A percentile compares a stretch with the other conserved stretches of the same genome.
Conservation (phyloP, 2,888 invertebrate genomes). For the Steinernema scapterisci region DNA sequence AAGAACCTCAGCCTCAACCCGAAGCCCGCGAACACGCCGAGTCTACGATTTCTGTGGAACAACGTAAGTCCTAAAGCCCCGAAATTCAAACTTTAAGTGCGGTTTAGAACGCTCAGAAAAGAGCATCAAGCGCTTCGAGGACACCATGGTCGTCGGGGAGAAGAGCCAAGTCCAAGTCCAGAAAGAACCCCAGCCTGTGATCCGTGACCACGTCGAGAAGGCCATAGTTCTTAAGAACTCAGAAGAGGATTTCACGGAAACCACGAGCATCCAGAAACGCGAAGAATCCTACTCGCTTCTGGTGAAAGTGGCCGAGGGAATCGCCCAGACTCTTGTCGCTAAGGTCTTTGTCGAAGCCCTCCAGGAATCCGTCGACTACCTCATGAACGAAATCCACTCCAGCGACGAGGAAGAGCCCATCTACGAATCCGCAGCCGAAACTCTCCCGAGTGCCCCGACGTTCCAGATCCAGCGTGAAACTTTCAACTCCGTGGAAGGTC, state of each 20-base stretch:
- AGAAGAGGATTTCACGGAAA: constrained; percentile 43
- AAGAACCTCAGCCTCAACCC: neutral
- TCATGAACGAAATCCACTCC: constrained; percentile 27
- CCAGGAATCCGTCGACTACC: constrained; percentile 52
- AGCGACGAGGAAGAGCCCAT: constrained; percentile 23
- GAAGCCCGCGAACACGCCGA: neutral
- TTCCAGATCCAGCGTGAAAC: constrained; percentile 42
- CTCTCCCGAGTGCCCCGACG: constrained; percentile 34
- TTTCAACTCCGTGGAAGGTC: constrained; percentile 39
- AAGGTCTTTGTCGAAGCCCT: constrained; percentile 63
- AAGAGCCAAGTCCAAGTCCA: neutral
- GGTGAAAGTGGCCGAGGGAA: constrained; percentile 65
- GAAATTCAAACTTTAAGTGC: no score
- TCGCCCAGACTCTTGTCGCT: constrained; percentile 62
- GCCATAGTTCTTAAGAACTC: constrained; percentile 1
- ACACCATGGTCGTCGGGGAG: neutral
- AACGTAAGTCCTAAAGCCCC: no score
- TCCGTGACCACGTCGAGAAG: constrained; percentile 24
- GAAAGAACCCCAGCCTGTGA: neutral
- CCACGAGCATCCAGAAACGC: constrained; percentile 45
- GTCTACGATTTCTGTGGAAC: no score
- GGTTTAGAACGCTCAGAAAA: no score
- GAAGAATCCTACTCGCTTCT: constrained; percentile 54
- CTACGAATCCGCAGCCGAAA: constrained; percentile 34
- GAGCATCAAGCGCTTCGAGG: constrained; percentile 13